Evolutionary conservation across 2,888 invertebrate species (phyloP).

Genomic region (Callimorpha dominula): DNA sequence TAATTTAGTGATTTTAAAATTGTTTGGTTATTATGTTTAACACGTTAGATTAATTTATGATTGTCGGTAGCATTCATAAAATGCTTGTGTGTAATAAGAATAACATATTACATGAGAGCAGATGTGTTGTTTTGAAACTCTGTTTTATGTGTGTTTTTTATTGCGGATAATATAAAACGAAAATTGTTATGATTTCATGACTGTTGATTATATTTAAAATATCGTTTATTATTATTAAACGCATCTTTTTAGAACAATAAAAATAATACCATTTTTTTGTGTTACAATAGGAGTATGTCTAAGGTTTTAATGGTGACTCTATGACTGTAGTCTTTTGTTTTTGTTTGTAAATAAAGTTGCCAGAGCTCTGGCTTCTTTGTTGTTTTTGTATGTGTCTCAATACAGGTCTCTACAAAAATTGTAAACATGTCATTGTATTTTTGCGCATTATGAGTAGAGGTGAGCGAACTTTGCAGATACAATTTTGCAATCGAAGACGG

Average conservation of each 20-base stretch:
- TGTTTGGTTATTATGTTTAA: conserved; percentile 31
- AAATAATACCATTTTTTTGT: not conserved
- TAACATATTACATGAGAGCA: conserved; percentile 24
- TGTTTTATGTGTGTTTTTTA: conserved; percentile 21
- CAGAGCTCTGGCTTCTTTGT: not conserved
- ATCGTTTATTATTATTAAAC: conserved; percentile 6
- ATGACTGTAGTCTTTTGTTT: not conserved
- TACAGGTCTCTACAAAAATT: not conserved
- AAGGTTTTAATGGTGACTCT: not conserved
- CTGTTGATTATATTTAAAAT: conserved; percentile 11
- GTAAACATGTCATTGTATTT: conserved; percentile 33
- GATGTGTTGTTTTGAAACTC: conserved; percentile 20
- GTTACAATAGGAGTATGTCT: not conserved
- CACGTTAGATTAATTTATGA: conserved; percentile 41
- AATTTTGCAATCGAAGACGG: conserved; percentile 54
- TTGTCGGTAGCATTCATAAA: conserved; percentile 34
- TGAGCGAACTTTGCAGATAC: conserved; percentile 41
- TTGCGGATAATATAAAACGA: conserved; percentile 21
- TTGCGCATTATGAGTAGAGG: conserved; percentile 45
- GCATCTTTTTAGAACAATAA: not conserved
- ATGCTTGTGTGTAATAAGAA: conserved; percentile 18
- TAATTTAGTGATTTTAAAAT: conserved; percentile 58
- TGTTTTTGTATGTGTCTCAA: not conserved
- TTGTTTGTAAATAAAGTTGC: not conserved
- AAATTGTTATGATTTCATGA: conserved; percentile 23